Conservation (phyloP, 2,113 vertebrate genomes). For the Nothoprocta perdicaria region DNA sequence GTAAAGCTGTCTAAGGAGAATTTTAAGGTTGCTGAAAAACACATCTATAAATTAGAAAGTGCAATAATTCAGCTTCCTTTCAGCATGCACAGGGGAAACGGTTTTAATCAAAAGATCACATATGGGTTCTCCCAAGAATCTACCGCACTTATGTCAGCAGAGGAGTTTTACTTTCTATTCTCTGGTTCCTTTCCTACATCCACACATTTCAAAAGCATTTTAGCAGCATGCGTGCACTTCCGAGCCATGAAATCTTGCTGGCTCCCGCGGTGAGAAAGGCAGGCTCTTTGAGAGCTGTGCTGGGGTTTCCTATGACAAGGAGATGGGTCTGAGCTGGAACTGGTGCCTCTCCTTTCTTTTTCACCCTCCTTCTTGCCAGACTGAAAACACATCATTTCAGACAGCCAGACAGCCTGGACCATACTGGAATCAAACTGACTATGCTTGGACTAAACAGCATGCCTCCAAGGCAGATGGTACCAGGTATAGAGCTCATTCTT, state of each 20-base stretch:
- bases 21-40: not conserved
- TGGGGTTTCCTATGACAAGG: not conserved
- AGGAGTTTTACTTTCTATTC: not conserved
- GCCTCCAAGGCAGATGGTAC: not conserved
- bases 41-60: not conserved
- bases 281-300: not conserved
- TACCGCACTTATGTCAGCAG: not conserved
- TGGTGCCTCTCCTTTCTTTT: not conserved
- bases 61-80: not conserved
- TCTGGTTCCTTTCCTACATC: not conserved
- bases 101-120: not conserved
- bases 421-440: not conserved
- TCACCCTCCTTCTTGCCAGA: accelerated
- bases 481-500: not conserved
- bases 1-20: not conserved
- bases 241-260: not conserved
- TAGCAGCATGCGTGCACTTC: not conserved
- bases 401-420: not conserved
- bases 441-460: not conserved
- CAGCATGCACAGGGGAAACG: not conserved
- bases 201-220: not conserved
- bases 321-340: not conserved
- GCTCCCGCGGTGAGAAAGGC: not conserved
- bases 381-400: not conserved
- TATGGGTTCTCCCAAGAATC: not conserved